Evolutionary conservation across 2,888 invertebrate species (phyloP), one percentile per base, ranked within the genome.

Genomic region (Ditylenchus weischeri): DNA sequence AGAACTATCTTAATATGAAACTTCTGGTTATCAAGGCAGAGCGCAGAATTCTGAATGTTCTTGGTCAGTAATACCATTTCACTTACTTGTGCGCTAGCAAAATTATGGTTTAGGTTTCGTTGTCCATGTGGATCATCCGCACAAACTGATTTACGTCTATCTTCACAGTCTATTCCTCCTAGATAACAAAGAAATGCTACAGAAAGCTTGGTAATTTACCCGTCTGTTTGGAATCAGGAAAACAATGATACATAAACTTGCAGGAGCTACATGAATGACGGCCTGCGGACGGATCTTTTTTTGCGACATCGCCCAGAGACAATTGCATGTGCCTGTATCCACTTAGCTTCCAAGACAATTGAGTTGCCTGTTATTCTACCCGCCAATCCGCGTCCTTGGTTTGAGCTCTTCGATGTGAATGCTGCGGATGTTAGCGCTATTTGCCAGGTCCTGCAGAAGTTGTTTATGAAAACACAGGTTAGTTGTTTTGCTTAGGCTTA

Each of bases 251-350:
- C 15, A 13, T 43, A 2, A 6, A 15, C 10, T 66, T 84, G 6
- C 80, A 88, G 88, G 89, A 96, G 96, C 84, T 98, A 94, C 85
- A 99, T 99, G 96, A 99, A 99, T 84, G 98, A 99, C 86, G 92
- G 95, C 0, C 86, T 99, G 61, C 88, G 96, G 48, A 94, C 95
- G 0, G 93, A 96, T 85, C 93, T 94, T 0, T 99, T 98, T 84
- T 89, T 96, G 84, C 88, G 93, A 58, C 93, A 92, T 84, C 90
- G 90, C 69, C 95, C 98, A 0, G 98, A 98, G 84, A 92, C 93
- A 0, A 93, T 99, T 66, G 98, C 98, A 0, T 95, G 95, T 84
- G 95, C 96, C n/a, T 99, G 98, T 84, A 94, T 99, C 75, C 94
- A 91, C 84, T 86, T 98, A 62, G 93, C 95, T 48, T 92, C 94